Evolutionary conservation across 2,888 invertebrate genomes (phyloP).

Genomic region (Crematogaster levior): DNA sequence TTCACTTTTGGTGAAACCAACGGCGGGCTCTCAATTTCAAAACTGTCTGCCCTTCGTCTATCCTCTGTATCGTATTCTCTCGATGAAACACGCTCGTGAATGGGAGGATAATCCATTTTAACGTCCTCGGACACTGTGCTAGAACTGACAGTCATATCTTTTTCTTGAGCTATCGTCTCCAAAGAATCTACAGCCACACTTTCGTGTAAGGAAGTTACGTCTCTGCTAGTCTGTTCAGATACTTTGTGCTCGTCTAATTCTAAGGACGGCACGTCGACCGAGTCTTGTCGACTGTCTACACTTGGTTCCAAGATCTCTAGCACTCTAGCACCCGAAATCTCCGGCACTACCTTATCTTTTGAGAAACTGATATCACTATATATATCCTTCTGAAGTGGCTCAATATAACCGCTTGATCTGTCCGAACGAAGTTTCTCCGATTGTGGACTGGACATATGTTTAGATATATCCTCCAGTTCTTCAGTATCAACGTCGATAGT

Average conservation of each 20-base stretch:
- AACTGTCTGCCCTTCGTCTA: constrained; percentile 76
- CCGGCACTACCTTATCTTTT: constrained; percentile 69
- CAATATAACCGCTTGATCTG: constrained; percentile 54
- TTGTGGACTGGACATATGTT: constrained; percentile 60
- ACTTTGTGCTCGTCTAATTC: constrained; percentile 80
- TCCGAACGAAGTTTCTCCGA: constrained; percentile 62
- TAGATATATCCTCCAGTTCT: constrained; percentile 70
- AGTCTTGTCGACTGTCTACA: constrained; percentile 76
- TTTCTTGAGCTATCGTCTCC: constrained; percentile 77
- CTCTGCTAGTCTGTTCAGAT: constrained; percentile 72
- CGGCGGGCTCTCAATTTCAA: constrained; percentile 81
- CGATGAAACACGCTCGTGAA: constrained; percentile 66
- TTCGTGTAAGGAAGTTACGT: constrained; percentile 77
- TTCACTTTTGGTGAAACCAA: constrained; percentile 80
- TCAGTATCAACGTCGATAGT: constrained; percentile 74
- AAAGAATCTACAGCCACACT: constrained; percentile 79
- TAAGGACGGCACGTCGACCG: constrained; percentile 80
- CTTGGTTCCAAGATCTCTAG: constrained; percentile 80
- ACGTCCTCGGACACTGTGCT: constrained; percentile 79
- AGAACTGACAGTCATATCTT: constrained; percentile 79
- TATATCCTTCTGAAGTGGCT: constrained; percentile 50
- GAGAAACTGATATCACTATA: constrained; percentile 52
- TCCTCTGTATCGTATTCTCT: constrained; percentile 20
- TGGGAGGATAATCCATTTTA: constrained; percentile 76
- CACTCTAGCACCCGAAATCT: constrained; percentile 78